Evolutionary conservation across 1,140 invertebrate species (phyloP).

Genomic region (Archegozetes longisetosus): DNA sequence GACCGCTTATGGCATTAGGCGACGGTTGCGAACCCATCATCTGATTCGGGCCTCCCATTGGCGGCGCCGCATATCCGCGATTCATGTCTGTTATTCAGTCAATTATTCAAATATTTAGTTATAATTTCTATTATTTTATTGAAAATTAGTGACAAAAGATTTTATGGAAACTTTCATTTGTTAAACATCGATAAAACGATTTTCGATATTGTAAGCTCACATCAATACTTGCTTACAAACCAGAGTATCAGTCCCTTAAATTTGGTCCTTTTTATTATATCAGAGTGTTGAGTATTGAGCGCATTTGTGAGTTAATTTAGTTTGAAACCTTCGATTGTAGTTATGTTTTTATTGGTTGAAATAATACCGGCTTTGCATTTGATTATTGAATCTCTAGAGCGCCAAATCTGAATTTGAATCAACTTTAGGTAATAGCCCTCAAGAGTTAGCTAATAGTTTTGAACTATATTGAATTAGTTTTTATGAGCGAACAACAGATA

Average conservation of each 20-base stretch:
- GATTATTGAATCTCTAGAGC: too few relatives aligned
- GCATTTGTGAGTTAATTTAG: not conserved
- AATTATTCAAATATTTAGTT: not conserved
- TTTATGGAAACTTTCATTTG: not conserved
- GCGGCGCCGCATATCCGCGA: not conserved
- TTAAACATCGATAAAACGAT: not conserved
- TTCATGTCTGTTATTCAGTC: not conserved
- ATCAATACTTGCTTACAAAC: not conserved
- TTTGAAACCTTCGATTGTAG: not conserved
- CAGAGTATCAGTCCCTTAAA: not conserved
- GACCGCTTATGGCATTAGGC: not conserved
- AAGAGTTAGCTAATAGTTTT: too few relatives aligned
- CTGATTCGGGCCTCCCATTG: not conserved
- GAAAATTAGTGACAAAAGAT: not conserved
- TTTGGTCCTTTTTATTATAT: not conserved
- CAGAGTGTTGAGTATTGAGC: not conserved
- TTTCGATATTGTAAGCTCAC: too few relatives aligned
- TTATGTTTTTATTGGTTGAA: too few relatives aligned
- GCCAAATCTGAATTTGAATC: too few relatives aligned
- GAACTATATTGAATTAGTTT: too few relatives aligned
- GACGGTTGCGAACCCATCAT: not conserved
- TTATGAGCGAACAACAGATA: too few relatives aligned
- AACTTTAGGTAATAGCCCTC: too few relatives aligned
- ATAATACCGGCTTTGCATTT: too few relatives aligned
- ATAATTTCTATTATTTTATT: not conserved